phyloP scores from a whole-genome alignment of 1,140 invertebrate genomes.

The Pseudachorutes palmiensis region DNA sequence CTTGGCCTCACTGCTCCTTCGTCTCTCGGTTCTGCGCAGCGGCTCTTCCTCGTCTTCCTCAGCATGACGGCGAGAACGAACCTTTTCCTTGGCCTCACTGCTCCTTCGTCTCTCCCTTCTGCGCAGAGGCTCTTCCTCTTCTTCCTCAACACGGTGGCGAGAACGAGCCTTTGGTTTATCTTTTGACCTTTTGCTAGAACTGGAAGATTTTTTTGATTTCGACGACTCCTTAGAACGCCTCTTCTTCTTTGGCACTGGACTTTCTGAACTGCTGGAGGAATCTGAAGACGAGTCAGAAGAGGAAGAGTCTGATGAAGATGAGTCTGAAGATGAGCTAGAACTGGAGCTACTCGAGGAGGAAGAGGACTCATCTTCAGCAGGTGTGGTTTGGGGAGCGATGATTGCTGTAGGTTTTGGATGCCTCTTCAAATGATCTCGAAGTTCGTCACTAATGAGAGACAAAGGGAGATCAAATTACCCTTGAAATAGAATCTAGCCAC shows the following conservation, averaged over 20 bases:
- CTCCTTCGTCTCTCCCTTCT: no score
- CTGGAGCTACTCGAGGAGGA: conserved; percentile 28
- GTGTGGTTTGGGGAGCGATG: conserved; percentile 32
- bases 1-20: no score
- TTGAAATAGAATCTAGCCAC: background rate
- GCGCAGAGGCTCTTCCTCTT: no score
- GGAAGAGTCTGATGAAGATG: conserved; percentile 10
- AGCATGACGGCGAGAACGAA: no score
- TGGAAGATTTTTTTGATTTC: no score
- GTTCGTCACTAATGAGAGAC: conserved; percentile 58
- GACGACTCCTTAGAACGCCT: no score
- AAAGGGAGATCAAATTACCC: conserved; percentile 10
- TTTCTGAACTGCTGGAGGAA: background rate
- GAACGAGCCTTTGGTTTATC: no score
- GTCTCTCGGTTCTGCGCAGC: no score
- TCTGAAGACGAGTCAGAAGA: conserved; percentile 11
- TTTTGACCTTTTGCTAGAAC: no score
- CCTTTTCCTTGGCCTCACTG: no score
- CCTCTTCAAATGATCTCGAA: conserved; percentile 80
- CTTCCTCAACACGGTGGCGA: no score
- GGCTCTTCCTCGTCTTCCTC: no score
- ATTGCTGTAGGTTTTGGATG: conserved; percentile 55
- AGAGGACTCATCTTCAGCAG: conserved; percentile 33
- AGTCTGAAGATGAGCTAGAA: conserved; percentile 21
- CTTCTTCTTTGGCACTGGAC: background rate